Conservation (phyloP, 2,888 invertebrate species). For the Tiliacea aurago region DNA sequence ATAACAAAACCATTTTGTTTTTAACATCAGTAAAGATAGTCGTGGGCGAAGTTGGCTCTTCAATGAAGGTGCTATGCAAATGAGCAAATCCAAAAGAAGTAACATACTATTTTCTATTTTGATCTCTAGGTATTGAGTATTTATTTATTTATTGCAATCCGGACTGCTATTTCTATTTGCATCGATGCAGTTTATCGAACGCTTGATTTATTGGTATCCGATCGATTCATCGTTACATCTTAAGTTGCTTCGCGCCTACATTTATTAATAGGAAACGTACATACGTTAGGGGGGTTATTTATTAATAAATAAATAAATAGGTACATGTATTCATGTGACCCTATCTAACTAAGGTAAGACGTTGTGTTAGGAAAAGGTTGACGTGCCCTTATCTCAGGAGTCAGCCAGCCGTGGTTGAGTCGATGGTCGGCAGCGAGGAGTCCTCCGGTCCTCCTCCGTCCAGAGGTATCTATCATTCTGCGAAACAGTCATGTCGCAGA, state of each 20-base stretch:
- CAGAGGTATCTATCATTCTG: too few species aligned
- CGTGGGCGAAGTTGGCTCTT: constrained; percentile 8
- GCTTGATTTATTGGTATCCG: background rate
- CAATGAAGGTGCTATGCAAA: constrained; percentile 15
- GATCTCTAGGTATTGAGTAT: background rate
- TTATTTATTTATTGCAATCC: background rate
- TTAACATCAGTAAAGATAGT: background rate
- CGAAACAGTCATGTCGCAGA: too few species aligned
- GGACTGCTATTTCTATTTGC: constrained; percentile 20
- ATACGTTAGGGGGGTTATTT: too few species aligned
- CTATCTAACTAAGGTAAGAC: too few species aligned
- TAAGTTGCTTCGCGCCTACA: background rate
- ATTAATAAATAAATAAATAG: too few species aligned
- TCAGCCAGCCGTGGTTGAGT: too few species aligned
- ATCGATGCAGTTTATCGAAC: background rate
- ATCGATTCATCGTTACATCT: background rate
- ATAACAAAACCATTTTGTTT: constrained; percentile 3
- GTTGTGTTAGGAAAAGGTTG: too few species aligned
- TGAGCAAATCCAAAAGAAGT: background rate
- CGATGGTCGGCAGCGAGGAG: too few species aligned
- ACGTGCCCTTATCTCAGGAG: too few species aligned
- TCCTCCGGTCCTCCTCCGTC: too few species aligned
- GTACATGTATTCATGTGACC: too few species aligned
- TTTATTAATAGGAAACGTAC: too few species aligned
- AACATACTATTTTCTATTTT: constrained; percentile 1